Base-by-base conservation (phyloP, 2,888 invertebrate genomes). In the Dichetophora obliterata region DNA sequence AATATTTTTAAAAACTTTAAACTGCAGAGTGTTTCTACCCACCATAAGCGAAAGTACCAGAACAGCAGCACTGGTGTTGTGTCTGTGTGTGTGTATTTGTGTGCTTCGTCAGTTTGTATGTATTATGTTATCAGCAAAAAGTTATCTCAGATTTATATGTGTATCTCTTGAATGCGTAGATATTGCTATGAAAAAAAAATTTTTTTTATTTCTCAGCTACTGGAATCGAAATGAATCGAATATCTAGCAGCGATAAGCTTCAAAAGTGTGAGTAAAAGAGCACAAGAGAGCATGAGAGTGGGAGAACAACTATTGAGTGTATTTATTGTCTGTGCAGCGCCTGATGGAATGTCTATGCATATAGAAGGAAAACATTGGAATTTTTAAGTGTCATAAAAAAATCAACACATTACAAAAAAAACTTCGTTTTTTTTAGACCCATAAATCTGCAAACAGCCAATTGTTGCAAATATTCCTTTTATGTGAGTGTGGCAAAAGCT, bases 391-490 rank as follows among this genome's bases (percentile, higher is more conserved):
- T 19, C 37, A 16, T 63, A n/a, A 19, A 27, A 34, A 6, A 63
- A 63, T 19, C n/a, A 34, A 63, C 31, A 34, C 16, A 63, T 31
- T 6, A 63, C n/a, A 31, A 8, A 37, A 11, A 50, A 69, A 31
- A 27, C 2, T 2, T 5, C 14, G 34, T 27, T 27, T 61, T 2
- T n/a, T 27, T 34, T 63, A 3, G 31, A 11, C 31, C 24, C 43
- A 14, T 27, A 43, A 43, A 16, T 74, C 66, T 74, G 74, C 74
- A 74, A 74, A 74, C 74, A 54, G 74, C 24, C 74, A 74, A 74
- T 74, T 74, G 74, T 74, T 74, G 74, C 74, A 54, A 74, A 74
- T 54, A 22, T 27, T 59, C 16, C 27, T 27, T 14, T 59, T 27
- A 8, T 14, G 27, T 27, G 59, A 59, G 24, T 14, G 11, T 27